Percentiles rank a stretch among this genome's conserved stretches.
These are phyloP conservation scores for Diphyllodes magnificus DNA, from an alignment of 2,113 vertebrate species.

Conservation along the genomic window DNA sequence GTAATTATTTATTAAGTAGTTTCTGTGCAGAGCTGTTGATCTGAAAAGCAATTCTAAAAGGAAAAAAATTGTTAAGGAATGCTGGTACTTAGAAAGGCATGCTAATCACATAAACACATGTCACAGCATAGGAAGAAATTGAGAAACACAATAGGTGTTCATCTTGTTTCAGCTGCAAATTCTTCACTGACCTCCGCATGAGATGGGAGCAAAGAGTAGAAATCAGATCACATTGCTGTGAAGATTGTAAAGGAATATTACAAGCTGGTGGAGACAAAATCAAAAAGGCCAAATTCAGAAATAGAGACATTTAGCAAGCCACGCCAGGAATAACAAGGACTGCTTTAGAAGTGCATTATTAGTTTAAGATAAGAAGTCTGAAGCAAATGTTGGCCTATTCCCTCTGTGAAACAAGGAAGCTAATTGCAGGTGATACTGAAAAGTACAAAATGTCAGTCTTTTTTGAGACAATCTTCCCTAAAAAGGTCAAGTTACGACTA, in stretches of 20 bases:
- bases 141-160: not conserved
- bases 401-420: not conserved
- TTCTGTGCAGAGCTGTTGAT: not conserved
- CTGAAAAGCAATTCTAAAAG: not conserved
- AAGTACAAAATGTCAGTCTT: not conserved
- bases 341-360: not conserved
- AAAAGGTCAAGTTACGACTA: not conserved
- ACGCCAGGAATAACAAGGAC: not conserved
- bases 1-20: not conserved
- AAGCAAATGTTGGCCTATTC: not conserved
- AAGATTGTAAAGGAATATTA: not conserved
- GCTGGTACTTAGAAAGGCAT: not conserved
- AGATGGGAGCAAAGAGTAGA: not conserved
- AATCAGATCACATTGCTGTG: not conserved
- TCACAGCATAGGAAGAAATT: not conserved
- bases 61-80: not conserved
- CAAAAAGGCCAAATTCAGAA: not conserved
- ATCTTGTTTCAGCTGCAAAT: not conserved
- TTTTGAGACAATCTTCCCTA: not conserved
- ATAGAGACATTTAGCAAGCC: not conserved
- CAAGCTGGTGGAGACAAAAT: not conserved
- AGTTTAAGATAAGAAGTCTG: not conserved
- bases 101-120: not conserved
- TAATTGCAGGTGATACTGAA: not conserved
- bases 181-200: not conserved